These are phyloP conservation scores for Hololepta plana DNA, from an alignment of 2,888 invertebrate species.

Conservation along the genomic window DNA sequence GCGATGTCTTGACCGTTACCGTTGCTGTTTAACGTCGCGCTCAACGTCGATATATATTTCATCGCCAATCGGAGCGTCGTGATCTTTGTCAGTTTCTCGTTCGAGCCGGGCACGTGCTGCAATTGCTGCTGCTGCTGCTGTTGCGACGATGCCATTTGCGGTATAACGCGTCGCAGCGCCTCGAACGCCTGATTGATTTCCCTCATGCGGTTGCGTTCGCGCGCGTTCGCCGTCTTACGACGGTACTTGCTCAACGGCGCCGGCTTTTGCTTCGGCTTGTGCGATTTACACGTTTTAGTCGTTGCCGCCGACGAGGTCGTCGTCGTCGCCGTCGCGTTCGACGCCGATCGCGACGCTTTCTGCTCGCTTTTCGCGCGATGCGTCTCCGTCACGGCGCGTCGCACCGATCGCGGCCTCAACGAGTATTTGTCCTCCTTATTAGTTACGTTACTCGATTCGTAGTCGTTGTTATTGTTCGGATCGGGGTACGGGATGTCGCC, in stretches of 20 bases:
- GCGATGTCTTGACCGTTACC: too few species aligned
- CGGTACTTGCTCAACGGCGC: slow-evolving; percentile 75
- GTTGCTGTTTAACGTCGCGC: slow-evolving; percentile 39
- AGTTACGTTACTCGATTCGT: slow-evolving; percentile 11
- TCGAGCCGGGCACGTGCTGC: slow-evolving; percentile 17
- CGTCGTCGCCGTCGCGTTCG: too few species aligned
- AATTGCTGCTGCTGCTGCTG: slow-evolving; percentile 15
- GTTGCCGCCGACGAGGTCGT: slow-evolving; percentile 6
- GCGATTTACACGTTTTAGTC: slow-evolving; percentile 12
- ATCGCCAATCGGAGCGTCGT: slow-evolving; percentile 73
- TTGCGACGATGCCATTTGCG: slow-evolving; percentile 28
- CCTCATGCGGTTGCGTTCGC: slow-evolving; percentile 73
- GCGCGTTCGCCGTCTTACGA: slow-evolving; percentile 75
- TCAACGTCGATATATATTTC: slow-evolving; percentile 67
- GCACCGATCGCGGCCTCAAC: slow-evolving; percentile 42
- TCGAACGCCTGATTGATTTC: slow-evolving; percentile 86
- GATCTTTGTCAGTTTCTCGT: slow-evolving; percentile 77
- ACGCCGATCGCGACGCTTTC: slow-evolving; percentile 5
- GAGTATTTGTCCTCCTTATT: slow-evolving; percentile 42
- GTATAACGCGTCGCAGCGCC: slow-evolving; percentile 57
- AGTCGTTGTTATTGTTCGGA: slow-evolving; percentile 24
- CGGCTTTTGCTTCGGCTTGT: slow-evolving; percentile 40
- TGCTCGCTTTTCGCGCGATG: slow-evolving; percentile 3
- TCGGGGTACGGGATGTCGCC: slow-evolving; percentile 17
- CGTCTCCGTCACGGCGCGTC: slow-evolving; percentile 32